phyloP scores from a whole-genome alignment of 2,113 vertebrate species.

The Clarias macrocephalus region DNA sequence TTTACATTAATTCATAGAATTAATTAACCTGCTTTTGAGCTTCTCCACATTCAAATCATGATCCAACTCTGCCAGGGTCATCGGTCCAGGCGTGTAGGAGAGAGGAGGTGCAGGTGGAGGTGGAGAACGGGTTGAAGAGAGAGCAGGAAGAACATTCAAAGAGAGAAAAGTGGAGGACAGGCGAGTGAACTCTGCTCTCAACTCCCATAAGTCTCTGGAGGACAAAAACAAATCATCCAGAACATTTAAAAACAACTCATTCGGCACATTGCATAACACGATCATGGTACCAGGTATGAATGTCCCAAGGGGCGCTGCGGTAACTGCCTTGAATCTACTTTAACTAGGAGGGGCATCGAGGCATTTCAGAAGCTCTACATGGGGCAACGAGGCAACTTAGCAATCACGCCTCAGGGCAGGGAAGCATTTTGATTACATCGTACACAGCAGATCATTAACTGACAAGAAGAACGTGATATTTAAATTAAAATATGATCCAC shows the following conservation, averaged over 20 bases:
- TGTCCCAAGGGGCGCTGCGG: too few species aligned
- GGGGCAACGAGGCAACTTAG: too few species aligned
- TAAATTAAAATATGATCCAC: too few species aligned
- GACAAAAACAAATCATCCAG: conserved; percentile 11
- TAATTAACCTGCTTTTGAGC: conserved; percentile 66
- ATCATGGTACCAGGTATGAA: too few species aligned
- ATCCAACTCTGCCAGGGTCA: conserved; percentile 64
- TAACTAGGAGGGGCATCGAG: too few species aligned
- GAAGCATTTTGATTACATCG: too few species aligned
- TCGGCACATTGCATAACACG: not conserved
- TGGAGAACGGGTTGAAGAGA: conserved; percentile 9
- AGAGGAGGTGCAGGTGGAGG: conserved; percentile 4
- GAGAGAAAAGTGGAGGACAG: conserved; percentile 78
- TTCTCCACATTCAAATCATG: conserved; percentile 58
- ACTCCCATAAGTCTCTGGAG: conserved; percentile 80
- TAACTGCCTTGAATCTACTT: too few species aligned
- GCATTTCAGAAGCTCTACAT: too few species aligned
- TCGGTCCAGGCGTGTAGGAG: conserved; percentile 41
- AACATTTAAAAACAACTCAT: not conserved
- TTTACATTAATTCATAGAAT: not conserved
- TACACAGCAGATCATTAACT: too few species aligned
- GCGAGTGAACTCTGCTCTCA: conserved; percentile 80
- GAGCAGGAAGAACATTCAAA: conserved; percentile 61
- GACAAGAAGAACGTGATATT: too few species aligned
- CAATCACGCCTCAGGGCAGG: too few species aligned